These are phyloP conservation scores for Hemicordylus capensis DNA, from an alignment of 2,113 vertebrate species.

Conservation along the genomic window DNA sequence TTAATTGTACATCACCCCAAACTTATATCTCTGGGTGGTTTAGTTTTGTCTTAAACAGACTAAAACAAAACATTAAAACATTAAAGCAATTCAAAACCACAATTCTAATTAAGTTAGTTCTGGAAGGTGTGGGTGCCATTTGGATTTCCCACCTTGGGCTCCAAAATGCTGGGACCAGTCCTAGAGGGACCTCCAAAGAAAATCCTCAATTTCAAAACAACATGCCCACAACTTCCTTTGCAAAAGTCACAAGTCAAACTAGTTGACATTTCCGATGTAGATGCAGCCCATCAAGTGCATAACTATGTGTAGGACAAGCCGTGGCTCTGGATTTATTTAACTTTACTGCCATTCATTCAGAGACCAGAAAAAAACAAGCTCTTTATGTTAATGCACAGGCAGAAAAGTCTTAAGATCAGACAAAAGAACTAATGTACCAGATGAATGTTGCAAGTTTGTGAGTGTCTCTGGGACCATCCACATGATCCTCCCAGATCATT, in stretches of 20 bases:
- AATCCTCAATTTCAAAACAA: no score
- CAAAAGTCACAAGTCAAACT: not conserved
- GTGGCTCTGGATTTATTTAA: not conserved
- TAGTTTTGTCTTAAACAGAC: no score
- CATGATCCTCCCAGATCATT: no score
- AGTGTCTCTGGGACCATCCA: not conserved
- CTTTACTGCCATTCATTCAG: not conserved
- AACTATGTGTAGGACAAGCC: not conserved
- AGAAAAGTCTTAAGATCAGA: not conserved
- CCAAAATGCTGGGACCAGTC: not conserved
- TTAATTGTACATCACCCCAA: no score
- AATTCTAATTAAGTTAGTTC: no score
- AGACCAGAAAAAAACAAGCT: not conserved
- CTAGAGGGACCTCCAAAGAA: not conserved
- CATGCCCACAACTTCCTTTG: not conserved
- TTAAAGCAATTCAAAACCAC: no score
- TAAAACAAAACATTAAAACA: no score
- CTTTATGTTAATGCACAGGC: not conserved
- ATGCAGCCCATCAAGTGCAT: not conserved
- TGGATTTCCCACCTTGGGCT: not conserved
- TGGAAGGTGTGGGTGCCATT: not conserved
- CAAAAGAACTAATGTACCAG: not conserved
- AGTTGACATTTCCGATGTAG: not conserved
- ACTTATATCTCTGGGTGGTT: no score
- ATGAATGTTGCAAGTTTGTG: no score